phyloP scores from a whole-genome alignment of 2,113 vertebrate species.

The Hippocampus comes region DNA sequence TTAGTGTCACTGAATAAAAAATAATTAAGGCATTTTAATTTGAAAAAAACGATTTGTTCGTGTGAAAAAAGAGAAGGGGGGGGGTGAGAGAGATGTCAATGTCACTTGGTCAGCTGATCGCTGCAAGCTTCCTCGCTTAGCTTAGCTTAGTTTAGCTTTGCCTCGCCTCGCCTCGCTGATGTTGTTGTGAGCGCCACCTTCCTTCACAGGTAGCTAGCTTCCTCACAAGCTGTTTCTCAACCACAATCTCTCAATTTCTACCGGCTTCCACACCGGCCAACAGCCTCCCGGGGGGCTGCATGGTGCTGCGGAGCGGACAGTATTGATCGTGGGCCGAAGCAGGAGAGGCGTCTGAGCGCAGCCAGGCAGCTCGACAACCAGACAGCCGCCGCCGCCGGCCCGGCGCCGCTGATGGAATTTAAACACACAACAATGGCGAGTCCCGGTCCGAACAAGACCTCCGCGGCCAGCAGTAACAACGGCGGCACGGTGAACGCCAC shows the following conservation, averaged over 20 bases:
- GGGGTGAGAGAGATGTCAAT: slow-evolving; percentile 16
- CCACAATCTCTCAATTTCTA: neutral
- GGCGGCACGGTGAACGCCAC: slow-evolving; percentile 45
- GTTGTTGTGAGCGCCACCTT: neutral
- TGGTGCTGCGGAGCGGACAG: neutral
- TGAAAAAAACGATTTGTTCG: neutral
- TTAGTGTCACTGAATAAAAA: neutral
- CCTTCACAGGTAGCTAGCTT: neutral
- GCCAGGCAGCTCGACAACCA: slow-evolving; percentile 78
- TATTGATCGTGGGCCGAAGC: neutral
- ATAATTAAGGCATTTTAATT: neutral
- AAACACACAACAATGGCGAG: slow-evolving; percentile 88
- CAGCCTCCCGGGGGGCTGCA: neutral
- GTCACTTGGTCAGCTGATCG: slow-evolving; percentile 68
- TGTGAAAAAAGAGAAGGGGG: too few relatives aligned
- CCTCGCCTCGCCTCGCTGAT: neutral
- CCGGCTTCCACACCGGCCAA: neutral
- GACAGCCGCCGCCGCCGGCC: slow-evolving; percentile 34
- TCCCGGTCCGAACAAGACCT: slow-evolving; percentile 75
- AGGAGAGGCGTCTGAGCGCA: neutral
- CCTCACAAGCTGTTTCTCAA: slow-evolving; percentile 33
- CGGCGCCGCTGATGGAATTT: slow-evolving; percentile 72
- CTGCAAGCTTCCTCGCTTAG: slow-evolving; percentile 49
- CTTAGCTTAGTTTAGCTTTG: slow-evolving; percentile 32
- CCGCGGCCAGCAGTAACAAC: slow-evolving; percentile 60